Evolutionary conservation across 2,888 invertebrate genomes (phyloP).

Genomic region (Mayetiola destructor): DNA sequence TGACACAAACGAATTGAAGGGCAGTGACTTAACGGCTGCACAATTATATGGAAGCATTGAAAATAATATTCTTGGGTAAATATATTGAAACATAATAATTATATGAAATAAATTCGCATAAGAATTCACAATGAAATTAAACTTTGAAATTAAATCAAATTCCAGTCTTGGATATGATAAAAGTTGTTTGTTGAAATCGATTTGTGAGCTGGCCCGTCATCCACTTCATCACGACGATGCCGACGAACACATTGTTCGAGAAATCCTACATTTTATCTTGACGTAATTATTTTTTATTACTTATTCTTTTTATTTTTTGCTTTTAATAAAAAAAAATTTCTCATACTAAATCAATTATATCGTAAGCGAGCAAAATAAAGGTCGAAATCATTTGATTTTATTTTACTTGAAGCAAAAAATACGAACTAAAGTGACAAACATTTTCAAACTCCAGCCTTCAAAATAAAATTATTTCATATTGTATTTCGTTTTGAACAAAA

Average conservation of each 20-base stretch:
- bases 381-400: neutral
- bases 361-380: too few species aligned
- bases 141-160: constrained; percentile 26
- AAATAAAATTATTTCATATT: too few species aligned
- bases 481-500: too few species aligned
- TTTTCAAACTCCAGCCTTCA: too few species aligned
- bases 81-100: neutral
- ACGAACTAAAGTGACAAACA: too few species aligned
- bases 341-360: neutral
- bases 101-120: neutral
- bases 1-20: neutral
- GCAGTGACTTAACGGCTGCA: constrained; percentile 29
- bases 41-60: constrained; percentile 25
- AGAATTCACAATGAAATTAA: constrained; percentile 1
- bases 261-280: constrained; percentile 48
- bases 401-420: too few species aligned
- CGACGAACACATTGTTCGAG: constrained; percentile 47
- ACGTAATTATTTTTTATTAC: constrained; percentile 42
- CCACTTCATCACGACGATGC: constrained; percentile 40
- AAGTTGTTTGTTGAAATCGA: constrained; percentile 49
- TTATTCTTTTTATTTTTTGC: constrained; percentile 13
- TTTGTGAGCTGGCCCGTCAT: constrained; percentile 51
- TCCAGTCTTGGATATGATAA: constrained; percentile 53
- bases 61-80: neutral
- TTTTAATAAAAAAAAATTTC: neutral